Base-by-base conservation (phyloP, 53 echinoderm and acorn worm genomes). In the Crossaster papposus region DNA sequence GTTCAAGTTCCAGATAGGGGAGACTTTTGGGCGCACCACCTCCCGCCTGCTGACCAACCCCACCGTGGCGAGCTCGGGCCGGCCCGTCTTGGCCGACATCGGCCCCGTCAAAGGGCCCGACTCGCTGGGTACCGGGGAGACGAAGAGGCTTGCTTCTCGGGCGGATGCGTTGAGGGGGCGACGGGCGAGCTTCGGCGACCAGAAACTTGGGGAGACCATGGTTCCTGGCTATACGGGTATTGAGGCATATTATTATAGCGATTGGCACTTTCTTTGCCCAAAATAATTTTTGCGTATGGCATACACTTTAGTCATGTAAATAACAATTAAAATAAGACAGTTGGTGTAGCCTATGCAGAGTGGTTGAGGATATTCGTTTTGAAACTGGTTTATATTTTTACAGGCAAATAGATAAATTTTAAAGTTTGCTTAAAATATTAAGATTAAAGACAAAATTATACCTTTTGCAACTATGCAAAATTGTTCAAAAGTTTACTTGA, bases 151-250 rank as follows among this genome's bases (percentile, higher is more conserved):
- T 54, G 94, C 79, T 54, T 81, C 51, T 26, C 30, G 86, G 14
- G 72, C 50, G 18, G 91, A 90, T 30, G 58, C 94, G 65, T 31
- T 97, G 64, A 77, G 91, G 18, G 82, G 86, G 50, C 81, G 94
- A 24, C 88, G 58, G 65, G 91, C 91, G 15, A 94, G 97, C 37
- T 96, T 94, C 51, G 97, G 97, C 20, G 96, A 97, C 78, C 95
- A 97, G 91, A 97, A 97, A 70, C 90, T 97, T 14, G 94, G 91
- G 1, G 88, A 88, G 28, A 94, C 84, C 22, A 96, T 97, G 97
- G 97, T 97, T 0, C 96, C 97, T 10, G 97, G 97, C 4, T 97
- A 97, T 79, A 97, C 97, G 82, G 97, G 97, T 97, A 94, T 53
- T 32, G 29, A 74, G 1, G 44, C 9, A 44, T 44, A 44, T 44